These are phyloP conservation scores for Mycetomoellerius zeteki DNA, from an alignment of 1,140 invertebrate species.

Conservation along the genomic window DNA sequence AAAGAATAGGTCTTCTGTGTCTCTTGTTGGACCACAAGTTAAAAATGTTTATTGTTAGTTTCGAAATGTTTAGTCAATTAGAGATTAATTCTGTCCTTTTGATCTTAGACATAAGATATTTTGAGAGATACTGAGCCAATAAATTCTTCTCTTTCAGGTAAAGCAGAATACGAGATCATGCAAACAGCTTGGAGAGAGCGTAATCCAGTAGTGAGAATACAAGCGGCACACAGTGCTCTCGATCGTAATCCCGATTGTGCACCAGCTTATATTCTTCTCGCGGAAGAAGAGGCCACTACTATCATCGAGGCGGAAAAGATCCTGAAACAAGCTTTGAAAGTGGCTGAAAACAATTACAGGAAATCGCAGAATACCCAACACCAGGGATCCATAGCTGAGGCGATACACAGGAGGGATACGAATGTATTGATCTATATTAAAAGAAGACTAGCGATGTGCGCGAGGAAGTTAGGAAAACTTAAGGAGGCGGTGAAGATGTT, in stretches of 20 bases:
- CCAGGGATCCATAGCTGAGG: conserved; percentile 92
- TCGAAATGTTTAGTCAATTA: not conserved
- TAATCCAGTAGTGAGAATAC: conserved; percentile 96
- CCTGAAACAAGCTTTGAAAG: conserved; percentile 95
- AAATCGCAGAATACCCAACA: conserved; percentile 93
- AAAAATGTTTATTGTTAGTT: not conserved
- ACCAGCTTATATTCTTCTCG: conserved; percentile 97
- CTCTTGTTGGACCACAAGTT: no score
- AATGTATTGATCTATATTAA: conserved; percentile 99
- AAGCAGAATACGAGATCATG: conserved; percentile 98
- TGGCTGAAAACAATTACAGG: conserved; percentile 95
- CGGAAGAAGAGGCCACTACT: conserved; percentile 98
- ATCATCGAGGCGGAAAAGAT: conserved; percentile 96
- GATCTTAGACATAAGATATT: not conserved
- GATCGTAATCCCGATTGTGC: conserved; percentile 97
- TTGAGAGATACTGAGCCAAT: not conserved
- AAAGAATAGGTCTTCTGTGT: no score
- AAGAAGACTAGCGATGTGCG: conserved; percentile 98
- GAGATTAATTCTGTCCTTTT: conserved; percentile 5
- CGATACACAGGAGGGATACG: conserved; percentile 95
- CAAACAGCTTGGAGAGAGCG: conserved; percentile 98
- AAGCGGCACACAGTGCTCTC: conserved; percentile 96
- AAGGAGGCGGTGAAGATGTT: conserved; percentile 99
- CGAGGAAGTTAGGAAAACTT: conserved; percentile 96
- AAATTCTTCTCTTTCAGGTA: conserved; percentile 86